Evolutionary conservation across 2,113 vertebrate species (phyloP).

Genomic region (Bambusicola thoracicus): DNA sequence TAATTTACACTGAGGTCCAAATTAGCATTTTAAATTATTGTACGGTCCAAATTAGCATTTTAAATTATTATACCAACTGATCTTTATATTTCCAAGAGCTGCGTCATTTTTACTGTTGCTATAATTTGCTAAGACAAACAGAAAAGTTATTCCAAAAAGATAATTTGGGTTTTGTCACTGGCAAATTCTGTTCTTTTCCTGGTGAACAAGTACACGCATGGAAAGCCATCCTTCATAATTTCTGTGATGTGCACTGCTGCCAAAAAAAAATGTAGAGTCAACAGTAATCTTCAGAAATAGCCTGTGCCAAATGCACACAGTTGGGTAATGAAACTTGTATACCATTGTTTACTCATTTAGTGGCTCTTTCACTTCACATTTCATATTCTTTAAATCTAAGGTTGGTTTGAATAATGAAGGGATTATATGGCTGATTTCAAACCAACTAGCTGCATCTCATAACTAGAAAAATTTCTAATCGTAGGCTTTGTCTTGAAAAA

Average conservation of each 20-base stretch:
- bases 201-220: not conserved
- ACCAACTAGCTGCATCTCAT: fast-evolving
- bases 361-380: not conserved
- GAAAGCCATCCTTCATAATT: not conserved
- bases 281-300: not conserved
- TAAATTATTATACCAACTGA: not conserved
- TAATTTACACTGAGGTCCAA: not conserved
- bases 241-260: not conserved
- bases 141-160: not conserved
- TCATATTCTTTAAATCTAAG: not conserved
- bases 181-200: not conserved
- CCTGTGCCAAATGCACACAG: fast-evolving
- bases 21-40: not conserved
- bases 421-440: not conserved
- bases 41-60: not conserved
- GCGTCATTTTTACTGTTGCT: not conserved
- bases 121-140: not conserved
- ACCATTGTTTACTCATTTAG: not conserved
- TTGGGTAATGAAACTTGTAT: not conserved
- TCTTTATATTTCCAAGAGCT: not conserved
- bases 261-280: not conserved
- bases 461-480: not conserved
- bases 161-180: not conserved
- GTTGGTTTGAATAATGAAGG: not conserved
- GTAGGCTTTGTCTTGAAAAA: not conserved